Evolutionary conservation across 1,140 invertebrate species (phyloP).

Genomic region (Drosophila eugracilis): DNA sequence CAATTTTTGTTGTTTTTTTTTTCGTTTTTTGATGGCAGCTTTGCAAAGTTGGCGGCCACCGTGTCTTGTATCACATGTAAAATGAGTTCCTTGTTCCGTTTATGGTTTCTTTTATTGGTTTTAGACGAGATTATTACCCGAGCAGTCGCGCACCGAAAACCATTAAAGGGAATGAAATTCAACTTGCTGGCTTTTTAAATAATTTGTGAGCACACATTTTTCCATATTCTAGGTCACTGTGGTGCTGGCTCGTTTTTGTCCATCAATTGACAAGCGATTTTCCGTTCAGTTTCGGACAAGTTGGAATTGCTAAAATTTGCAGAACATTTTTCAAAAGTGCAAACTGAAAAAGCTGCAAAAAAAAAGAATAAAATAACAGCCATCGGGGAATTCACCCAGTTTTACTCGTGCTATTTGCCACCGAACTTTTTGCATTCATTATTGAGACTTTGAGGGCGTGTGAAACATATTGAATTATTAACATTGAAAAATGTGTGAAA

Average conservation of each 20-base stretch:
- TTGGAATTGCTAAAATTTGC: constrained; percentile 47
- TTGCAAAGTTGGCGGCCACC: constrained; percentile 26
- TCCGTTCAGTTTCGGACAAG: constrained; percentile 38
- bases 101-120: constrained; percentile 49
- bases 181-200: constrained; percentile 6
- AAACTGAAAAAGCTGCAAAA: too few relatives aligned
- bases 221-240: constrained; percentile 18
- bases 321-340: constrained; percentile 34
- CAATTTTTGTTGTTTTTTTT: too few relatives aligned
- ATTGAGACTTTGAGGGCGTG: constrained; percentile 58
- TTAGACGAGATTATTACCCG: constrained; percentile 33
- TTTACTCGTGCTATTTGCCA: constrained; percentile 15
- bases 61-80: constrained; percentile 43
- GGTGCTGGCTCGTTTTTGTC: constrained; percentile 3
- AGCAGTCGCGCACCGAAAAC: neutral
- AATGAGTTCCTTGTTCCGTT: constrained; percentile 21
- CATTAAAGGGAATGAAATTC: constrained; percentile 23
- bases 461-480: constrained; percentile 71
- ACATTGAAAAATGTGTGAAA: constrained; percentile 53
- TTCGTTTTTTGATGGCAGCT: constrained; percentile 24
- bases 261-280: constrained; percentile 42
- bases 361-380: constrained; percentile 7
- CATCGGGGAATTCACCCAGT: constrained; percentile 5
- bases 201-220: neutral
- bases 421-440: constrained; percentile 59